phyloP scores from a whole-genome alignment of 1,140 invertebrate species.

The Portunus trituberculatus region DNA sequence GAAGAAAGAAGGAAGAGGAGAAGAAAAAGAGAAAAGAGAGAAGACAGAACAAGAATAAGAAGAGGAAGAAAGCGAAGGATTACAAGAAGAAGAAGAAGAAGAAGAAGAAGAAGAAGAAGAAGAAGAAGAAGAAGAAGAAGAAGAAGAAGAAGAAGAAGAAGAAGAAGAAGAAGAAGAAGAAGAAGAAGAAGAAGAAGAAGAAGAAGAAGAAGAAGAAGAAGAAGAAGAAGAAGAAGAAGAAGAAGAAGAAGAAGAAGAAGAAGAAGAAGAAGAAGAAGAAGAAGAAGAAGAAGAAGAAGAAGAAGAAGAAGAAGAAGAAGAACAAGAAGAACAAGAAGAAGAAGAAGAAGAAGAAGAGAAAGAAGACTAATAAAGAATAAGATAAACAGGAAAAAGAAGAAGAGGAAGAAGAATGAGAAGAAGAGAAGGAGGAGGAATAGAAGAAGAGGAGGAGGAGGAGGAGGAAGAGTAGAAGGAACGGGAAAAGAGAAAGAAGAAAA shows the following conservation, averaged over 20 bases:
- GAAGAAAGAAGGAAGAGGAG: too few relatives aligned
- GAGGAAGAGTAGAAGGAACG: too few relatives aligned
- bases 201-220: neutral
- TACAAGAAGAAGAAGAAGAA: too few relatives aligned
- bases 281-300: conserved; percentile 24
- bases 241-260: neutral
- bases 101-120: too few relatives aligned
- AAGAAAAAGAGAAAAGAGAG: too few relatives aligned
- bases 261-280: neutral
- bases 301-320: neutral
- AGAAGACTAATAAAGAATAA: neutral
- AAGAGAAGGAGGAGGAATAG: neutral
- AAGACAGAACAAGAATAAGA: too few relatives aligned
- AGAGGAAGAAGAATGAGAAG: neutral
- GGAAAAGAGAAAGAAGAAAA: neutral
- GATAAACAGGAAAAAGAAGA: neutral
- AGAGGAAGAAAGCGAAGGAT: too few relatives aligned
- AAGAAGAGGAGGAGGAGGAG: too few relatives aligned
- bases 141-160: too few relatives aligned
- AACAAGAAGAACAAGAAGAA: neutral
- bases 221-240: neutral
- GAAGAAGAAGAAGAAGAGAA: neutral
- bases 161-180: too few relatives aligned
- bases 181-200: neutral
- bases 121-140: too few relatives aligned